A percentile compares a stretch with the other conserved stretches of the same genome.
Evolutionary conservation across 2,888 invertebrate genomes (phyloP).

Genomic region (Nephrotoma flavescens): DNA sequence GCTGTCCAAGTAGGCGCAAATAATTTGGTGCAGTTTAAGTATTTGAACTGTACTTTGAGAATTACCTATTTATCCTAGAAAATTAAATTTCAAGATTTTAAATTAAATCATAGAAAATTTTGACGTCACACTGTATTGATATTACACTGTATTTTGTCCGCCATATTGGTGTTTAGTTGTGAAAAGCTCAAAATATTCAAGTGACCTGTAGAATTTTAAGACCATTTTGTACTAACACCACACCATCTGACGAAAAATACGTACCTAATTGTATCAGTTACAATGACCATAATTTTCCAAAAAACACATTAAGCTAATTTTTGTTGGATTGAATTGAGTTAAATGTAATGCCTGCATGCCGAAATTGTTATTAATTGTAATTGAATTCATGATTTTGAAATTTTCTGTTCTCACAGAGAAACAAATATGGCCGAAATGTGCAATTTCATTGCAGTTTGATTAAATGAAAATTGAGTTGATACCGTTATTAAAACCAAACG

Average conservation of each 20-base stretch:
- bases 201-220: conserved; percentile 2
- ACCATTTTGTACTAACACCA: neutral
- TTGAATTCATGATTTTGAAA: neutral
- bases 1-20: no score
- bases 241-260: neutral
- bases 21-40: neutral
- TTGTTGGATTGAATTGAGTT: neutral
- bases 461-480: neutral
- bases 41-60: neutral
- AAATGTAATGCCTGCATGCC: neutral
- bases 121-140: neutral
- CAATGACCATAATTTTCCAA: neutral
- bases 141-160: neutral
- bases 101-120: neutral
- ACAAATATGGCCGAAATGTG: conserved; percentile 9
- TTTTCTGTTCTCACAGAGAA: neutral
- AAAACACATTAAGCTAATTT: neutral
- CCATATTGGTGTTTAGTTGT: neutral
- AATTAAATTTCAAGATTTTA: neutral
- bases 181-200: neutral
- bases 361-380: neutral
- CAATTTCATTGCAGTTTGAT: conserved; percentile 8
- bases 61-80: neutral
- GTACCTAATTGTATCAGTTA: neutral
- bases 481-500: neutral